Evolutionary conservation across 2,888 invertebrate species (phyloP).

Genomic region (Tenthredo mesomela): DNA sequence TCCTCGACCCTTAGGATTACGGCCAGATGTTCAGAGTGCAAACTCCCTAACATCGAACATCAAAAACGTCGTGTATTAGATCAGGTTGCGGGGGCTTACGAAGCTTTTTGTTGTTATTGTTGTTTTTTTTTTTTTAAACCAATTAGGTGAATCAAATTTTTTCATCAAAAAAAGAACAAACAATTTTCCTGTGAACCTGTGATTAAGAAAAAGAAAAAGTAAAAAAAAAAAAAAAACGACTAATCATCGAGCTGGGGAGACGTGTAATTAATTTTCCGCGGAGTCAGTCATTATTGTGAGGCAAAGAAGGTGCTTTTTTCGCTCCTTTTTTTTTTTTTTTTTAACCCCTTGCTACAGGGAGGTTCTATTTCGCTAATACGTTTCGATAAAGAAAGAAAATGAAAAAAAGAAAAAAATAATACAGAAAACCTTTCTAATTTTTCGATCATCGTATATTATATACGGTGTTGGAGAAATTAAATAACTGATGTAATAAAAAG

Average conservation of each 20-base stretch:
- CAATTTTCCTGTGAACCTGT: background rate
- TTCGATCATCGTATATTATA: background rate
- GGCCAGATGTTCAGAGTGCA: conserved; percentile 63
- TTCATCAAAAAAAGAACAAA: background rate
- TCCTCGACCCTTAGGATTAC: conserved; percentile 75
- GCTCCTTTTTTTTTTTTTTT: background rate
- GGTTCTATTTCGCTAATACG: conserved; percentile 47
- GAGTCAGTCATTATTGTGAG: background rate
- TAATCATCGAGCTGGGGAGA: background rate
- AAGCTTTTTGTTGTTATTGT: too few relatives aligned
- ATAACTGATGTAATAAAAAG: background rate
- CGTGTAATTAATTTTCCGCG: background rate
- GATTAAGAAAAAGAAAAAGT: background rate
- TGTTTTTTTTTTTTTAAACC: background rate
- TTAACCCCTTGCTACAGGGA: background rate
- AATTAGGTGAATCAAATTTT: background rate
- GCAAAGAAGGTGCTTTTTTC: background rate
- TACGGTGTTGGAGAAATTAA: conserved; percentile 25
- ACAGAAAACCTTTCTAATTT: background rate
- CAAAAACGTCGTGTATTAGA: conserved; percentile 23
- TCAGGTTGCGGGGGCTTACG: background rate
- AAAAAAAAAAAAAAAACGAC: background rate
- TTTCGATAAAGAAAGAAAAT: conserved; percentile 29
- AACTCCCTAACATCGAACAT: conserved; percentile 50
- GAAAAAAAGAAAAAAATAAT: conserved; percentile 38